Evolutionary conservation across 2,113 vertebrate genomes (phyloP).

Genomic region (Tapirus terrestris): DNA sequence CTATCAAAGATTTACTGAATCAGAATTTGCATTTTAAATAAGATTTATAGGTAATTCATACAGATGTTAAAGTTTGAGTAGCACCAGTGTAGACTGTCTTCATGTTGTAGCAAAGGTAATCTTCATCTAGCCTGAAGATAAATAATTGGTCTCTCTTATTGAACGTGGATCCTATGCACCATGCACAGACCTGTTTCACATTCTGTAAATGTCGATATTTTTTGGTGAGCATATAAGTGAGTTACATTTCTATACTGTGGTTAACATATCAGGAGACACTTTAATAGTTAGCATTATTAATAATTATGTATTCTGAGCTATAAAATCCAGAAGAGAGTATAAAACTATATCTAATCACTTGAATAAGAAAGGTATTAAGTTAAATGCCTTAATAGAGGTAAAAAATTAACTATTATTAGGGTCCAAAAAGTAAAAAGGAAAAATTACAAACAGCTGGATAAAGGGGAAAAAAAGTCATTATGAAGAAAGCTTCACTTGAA

Average conservation of each 20-base stretch:
- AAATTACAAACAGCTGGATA: background rate
- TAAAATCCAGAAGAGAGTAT: background rate
- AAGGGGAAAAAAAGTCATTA: background rate
- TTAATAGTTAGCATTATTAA: background rate
- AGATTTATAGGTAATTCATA: background rate
- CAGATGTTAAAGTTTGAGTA: background rate
- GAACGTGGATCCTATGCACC: background rate
- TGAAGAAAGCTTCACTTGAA: background rate
- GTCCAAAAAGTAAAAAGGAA: background rate
- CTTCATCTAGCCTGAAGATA: background rate
- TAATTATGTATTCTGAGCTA: background rate
- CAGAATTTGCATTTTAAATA: background rate
- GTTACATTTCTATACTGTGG: background rate
- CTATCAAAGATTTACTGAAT: background rate
- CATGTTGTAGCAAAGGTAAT: background rate
- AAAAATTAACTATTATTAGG: background rate
- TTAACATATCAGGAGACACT: background rate
- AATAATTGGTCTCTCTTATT: background rate
- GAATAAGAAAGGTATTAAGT: background rate
- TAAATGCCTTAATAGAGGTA: background rate
- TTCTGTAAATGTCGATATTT: background rate
- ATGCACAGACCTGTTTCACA: background rate
- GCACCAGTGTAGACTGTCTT: background rate
- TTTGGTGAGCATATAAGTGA: background rate
- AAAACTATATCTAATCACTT: background rate